Conservation (phyloP, 2,888 invertebrate genomes). For the Cactoblastis cactorum region DNA sequence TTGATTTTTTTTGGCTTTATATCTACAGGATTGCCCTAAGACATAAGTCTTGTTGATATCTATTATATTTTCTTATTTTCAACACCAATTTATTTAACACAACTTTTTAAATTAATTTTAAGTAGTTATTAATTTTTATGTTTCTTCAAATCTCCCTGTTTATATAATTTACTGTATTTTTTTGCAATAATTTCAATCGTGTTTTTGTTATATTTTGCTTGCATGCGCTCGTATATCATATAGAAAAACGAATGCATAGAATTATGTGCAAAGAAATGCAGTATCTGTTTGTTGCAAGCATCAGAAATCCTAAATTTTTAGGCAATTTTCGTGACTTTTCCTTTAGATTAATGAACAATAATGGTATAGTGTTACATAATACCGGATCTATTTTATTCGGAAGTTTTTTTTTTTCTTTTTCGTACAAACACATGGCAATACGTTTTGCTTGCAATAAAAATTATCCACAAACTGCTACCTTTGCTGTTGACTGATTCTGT, state of each 20-base stretch:
- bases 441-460: slow-evolving; percentile 5
- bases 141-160: not conserved
- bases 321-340: not conserved
- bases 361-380: too few species aligned
- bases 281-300: slow-evolving; percentile 24
- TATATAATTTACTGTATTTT: slow-evolving; percentile 57
- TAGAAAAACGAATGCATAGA: slow-evolving; percentile 73
- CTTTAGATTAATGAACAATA: too few species aligned
- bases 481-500: slow-evolving; percentile 67
- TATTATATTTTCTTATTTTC: too few species aligned
- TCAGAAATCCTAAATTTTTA: not conserved
- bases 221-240: slow-evolving; percentile 38
- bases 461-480: slow-evolving; percentile 26
- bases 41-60: too few species aligned
- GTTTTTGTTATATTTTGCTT: slow-evolving; percentile 35
- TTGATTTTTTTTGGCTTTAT: too few species aligned
- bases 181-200: slow-evolving; percentile 54
- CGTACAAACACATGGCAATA: not conserved
- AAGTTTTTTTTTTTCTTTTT: not conserved
- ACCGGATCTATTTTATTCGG: too few species aligned
- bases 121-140: not conserved
- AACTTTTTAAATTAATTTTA: not conserved
- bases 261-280: slow-evolving; percentile 76
- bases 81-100: too few species aligned
- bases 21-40: too few species aligned